Conservation (phyloP, 2,888 invertebrate genomes). For the Ectemnius continuus region DNA sequence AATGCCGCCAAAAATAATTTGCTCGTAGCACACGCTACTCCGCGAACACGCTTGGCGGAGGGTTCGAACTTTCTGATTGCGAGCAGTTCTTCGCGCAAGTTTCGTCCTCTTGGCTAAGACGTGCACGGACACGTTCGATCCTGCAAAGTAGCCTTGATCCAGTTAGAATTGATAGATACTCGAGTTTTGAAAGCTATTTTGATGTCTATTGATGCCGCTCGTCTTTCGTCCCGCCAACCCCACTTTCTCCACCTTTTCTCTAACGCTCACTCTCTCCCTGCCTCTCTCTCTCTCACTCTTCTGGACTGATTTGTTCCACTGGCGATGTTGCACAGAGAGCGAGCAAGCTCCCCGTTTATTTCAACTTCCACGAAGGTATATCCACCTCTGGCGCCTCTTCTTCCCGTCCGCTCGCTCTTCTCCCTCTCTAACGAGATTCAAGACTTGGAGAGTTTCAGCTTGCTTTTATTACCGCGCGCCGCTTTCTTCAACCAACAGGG, state of each 20-base stretch:
- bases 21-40: too few relatives aligned
- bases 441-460: neutral
- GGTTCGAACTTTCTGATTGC: slow-evolving; percentile 25
- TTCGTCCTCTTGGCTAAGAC: slow-evolving; percentile 32
- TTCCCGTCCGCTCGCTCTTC: neutral
- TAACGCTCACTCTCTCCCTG: neutral
- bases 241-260: slow-evolving; percentile 12
- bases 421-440: neutral
- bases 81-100: slow-evolving; percentile 39
- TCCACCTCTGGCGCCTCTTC: neutral
- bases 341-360: slow-evolving; percentile 19
- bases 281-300: too few relatives aligned
- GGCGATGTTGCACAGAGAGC: too few relatives aligned
- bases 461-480: neutral
- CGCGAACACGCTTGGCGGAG: neutral
- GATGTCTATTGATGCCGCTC: slow-evolving; percentile 45
- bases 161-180: slow-evolving; percentile 45
- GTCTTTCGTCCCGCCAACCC: slow-evolving; percentile 14
- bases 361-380: slow-evolving; percentile 24
- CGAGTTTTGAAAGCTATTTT: slow-evolving; percentile 48
- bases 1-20: too few relatives aligned
- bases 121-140: slow-evolving; percentile 39
- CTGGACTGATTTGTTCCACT: too few relatives aligned
- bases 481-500: slow-evolving; percentile 17
- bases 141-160: slow-evolving; percentile 40